These are phyloP conservation scores for Sigmodon hispidus DNA, from an alignment of 2,113 vertebrate species.

Conservation along the genomic window DNA sequence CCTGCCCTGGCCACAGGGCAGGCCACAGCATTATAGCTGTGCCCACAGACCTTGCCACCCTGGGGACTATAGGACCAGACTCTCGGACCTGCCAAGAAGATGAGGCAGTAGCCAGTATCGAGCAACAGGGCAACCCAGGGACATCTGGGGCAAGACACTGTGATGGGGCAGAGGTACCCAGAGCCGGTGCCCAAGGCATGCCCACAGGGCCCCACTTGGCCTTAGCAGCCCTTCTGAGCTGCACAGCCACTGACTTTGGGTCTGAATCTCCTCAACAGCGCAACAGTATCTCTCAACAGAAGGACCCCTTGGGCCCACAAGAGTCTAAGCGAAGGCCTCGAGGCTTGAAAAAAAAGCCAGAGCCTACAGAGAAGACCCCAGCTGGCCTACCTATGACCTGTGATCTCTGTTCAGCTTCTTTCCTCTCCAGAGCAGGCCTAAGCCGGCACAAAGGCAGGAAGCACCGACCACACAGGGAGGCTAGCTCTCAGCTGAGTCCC, in stretches of 20 bases:
- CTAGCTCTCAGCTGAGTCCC: conserved; percentile 53
- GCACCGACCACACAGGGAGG: conserved; percentile 86
- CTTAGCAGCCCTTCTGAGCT: not conserved
- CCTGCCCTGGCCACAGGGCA: conserved; percentile 67
- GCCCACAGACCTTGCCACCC: not conserved
- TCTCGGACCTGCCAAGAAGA: not conserved
- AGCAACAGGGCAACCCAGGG: not conserved
- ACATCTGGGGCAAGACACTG: not conserved
- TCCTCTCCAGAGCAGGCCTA: conserved; percentile 93
- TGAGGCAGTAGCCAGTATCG: not conserved
- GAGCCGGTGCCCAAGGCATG: not conserved
- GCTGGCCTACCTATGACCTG: conserved; percentile 80
- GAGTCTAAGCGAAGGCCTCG: conserved; percentile 57
- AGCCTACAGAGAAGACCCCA: conserved; percentile 65
- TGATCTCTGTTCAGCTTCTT: conserved; percentile 92
- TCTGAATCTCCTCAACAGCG: not conserved
- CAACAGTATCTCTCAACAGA: not conserved
- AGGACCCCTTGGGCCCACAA: not conserved
- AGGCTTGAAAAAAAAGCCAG: conserved; percentile 28
- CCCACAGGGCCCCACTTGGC: not conserved
- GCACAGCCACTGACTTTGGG: not conserved
- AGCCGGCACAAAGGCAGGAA: conserved; percentile 96
- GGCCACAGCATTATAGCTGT: not conserved
- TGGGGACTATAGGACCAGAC: not conserved
- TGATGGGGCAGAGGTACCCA: not conserved